phyloP scores from a whole-genome alignment of 2,888 invertebrate genomes.

The Piscicola geometra region DNA sequence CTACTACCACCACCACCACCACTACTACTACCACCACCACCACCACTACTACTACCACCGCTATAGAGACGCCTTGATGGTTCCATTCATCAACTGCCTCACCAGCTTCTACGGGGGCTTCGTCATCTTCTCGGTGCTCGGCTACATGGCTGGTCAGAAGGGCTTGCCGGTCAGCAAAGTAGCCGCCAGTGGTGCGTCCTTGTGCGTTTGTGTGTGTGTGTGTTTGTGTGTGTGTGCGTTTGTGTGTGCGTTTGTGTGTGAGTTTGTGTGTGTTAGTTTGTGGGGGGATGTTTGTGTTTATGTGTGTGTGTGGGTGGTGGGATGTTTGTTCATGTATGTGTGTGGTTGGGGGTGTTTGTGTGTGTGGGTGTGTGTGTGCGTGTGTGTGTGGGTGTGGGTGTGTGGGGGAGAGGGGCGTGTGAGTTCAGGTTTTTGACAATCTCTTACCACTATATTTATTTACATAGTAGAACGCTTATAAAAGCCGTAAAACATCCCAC shows the following conservation, averaged over 20 bases:
- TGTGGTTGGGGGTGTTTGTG: neutral
- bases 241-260: no score
- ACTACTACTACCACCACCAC: neutral
- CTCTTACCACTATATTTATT: neutral
- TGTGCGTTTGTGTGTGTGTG: neutral
- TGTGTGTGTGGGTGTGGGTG: neutral
- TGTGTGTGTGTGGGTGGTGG: no score
- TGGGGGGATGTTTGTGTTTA: no score
- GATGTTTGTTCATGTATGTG: no score
- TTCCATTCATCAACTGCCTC: constrained; percentile 42
- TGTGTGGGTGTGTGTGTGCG: neutral
- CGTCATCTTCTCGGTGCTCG: constrained; percentile 42
- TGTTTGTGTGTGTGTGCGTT: no score
- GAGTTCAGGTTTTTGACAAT: neutral
- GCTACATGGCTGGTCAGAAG: constrained; percentile 41
- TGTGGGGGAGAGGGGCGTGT: no score
- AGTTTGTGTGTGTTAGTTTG: no score
- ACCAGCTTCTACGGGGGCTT: constrained; percentile 42
- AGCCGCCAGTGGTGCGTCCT: constrained; percentile 38
- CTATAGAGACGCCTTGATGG: constrained; percentile 38
- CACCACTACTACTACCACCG: neutral
- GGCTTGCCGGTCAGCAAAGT: constrained; percentile 36
- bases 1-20: neutral
- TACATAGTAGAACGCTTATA: no score
- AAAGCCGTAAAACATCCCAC: no score